These are phyloP conservation scores for Setophaga coronata DNA, from an alignment of 2,113 vertebrate genomes.

Conservation along the genomic window DNA sequence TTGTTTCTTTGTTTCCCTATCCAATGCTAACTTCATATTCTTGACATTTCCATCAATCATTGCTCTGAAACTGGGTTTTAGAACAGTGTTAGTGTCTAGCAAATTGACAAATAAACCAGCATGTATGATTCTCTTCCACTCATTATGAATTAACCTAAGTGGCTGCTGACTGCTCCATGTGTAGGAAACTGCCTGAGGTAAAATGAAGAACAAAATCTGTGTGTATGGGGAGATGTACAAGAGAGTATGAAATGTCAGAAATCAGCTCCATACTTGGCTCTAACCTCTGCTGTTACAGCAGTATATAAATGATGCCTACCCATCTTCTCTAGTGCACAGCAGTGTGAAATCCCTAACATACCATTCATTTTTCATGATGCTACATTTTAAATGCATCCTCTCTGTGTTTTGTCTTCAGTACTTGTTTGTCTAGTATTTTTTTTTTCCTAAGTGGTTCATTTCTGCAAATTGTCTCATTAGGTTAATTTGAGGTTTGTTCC, in stretches of 20 bases:
- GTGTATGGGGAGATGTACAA: neutral
- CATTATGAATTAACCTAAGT: conserved; percentile 35
- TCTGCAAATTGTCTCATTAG: conserved; percentile 2
- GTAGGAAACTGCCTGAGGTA: conserved; percentile 3
- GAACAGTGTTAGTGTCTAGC: neutral
- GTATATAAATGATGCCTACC: neutral
- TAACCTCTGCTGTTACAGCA: neutral
- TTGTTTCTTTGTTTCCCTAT: neutral
- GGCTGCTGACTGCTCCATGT: neutral
- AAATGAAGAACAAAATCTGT: neutral
- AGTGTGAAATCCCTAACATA: neutral
- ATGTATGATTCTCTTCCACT: neutral
- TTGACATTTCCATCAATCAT: conserved; percentile 24
- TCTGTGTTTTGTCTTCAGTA: neutral
- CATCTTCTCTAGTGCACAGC: neutral
- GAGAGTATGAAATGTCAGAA: neutral
- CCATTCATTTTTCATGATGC: neutral
- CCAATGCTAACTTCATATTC: neutral
- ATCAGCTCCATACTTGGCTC: neutral
- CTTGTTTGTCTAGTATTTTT: neutral
- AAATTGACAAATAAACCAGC: conserved; percentile 11
- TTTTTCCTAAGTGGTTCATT: neutral
- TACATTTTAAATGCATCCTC: neutral
- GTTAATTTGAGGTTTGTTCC: conserved; percentile 34
- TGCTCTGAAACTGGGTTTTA: neutral